Base-by-base conservation (phyloP, 2,888 invertebrate genomes). In the Caenorhabditis japonica region DNA sequence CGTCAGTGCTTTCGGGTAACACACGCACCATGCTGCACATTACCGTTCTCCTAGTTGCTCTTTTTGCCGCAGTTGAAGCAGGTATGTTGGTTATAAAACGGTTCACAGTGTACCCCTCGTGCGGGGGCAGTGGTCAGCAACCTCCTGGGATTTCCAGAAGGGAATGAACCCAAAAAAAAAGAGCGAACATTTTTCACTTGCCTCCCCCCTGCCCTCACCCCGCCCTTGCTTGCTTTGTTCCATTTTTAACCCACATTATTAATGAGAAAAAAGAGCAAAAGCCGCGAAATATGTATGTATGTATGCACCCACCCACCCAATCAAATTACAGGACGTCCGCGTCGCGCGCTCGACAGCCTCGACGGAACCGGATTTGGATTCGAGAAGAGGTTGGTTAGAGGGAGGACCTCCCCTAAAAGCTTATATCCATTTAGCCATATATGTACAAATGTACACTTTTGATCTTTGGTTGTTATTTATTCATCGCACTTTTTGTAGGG, bases 291-390 rank as follows among this genome's bases (percentile, higher is more conserved):
- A 30, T 30, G 30, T 30, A 30, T 66, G 47, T 49, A 59, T 34
- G 10, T 21, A 25, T 30, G 27, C 23, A 41, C 19, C 23, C 44
- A 34, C 49, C 39, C 15, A 52, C 27, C n/a, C 55, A 61, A 71
- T 58, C 34, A 17, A 58, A 52, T 71, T 71, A 62, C 52, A 71
- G 71, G 62, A 36, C 61, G 73, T 43, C 59, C 44, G 56, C 73
- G 73, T 59, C 66, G 73, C 21, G 73, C 73, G 47, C 66, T 73
- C 44, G 73, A 73, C 60, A 53, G 56, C 41, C 61, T 79, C 34
- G 79, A 79, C 44, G 79, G 79, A 52, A 51, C 60, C 33, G 79
- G 79, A 41, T 79, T 79, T 61, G 77, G 77, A 21, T 79, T 79
- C 44, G 71, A 76, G 27, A 76, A 76, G 61, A 58, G 76, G 68